A percentile compares a stretch with the other conserved stretches of the same genome.
Conservation (phyloP, 2,888 invertebrate genomes). For the Poecilobothrus nobilitatus region DNA sequence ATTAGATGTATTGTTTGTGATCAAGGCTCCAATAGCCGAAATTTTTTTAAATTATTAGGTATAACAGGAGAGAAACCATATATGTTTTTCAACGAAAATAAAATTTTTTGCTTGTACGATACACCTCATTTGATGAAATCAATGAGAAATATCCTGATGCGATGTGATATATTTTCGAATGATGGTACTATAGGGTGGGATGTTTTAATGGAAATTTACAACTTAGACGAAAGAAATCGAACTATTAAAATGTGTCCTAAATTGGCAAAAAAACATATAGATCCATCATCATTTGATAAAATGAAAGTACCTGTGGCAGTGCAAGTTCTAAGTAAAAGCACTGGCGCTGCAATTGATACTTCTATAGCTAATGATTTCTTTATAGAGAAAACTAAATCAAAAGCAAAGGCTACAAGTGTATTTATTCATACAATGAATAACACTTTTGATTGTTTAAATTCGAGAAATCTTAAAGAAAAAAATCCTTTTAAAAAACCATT, state of each 20-base stretch:
- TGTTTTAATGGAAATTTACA: background rate
- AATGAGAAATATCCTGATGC: background rate
- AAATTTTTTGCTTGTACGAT: background rate
- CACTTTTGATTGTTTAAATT: background rate
- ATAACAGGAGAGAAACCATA: background rate
- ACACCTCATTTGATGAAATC: constrained; percentile 3
- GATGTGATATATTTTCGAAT: background rate
- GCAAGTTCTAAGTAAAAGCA: no score
- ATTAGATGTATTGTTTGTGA: constrained; percentile 12
- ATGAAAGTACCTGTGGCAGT: background rate
- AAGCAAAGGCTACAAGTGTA: background rate
- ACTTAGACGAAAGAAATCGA: background rate
- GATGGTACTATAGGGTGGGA: background rate
- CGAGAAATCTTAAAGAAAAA: background rate
- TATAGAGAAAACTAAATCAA: no score
- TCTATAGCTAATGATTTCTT: no score
- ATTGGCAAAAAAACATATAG: background rate
- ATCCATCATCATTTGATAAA: constrained; percentile 4
- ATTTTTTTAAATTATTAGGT: constrained; percentile 10
- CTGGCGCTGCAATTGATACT: no score
- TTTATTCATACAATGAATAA: background rate
- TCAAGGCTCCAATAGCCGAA: constrained; percentile 12
- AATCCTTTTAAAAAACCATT: background rate
- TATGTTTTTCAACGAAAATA: background rate
- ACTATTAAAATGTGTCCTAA: constrained; percentile 7